Base-by-base conservation (phyloP, 2,888 invertebrate species). In the Alloscopus bannaensis region DNA sequence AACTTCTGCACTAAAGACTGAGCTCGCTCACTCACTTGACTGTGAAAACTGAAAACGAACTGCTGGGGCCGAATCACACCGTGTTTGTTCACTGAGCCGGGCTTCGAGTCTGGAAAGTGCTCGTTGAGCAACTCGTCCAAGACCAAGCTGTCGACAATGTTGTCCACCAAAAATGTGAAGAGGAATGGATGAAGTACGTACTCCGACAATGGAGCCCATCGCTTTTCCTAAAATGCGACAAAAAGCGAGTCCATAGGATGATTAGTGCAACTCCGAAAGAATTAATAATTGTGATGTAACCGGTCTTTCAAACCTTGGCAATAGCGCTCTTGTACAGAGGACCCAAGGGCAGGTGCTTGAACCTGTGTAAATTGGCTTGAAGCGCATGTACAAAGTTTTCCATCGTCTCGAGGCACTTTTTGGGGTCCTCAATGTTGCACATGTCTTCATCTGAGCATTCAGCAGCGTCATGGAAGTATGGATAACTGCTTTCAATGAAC, bases 91-190 rank as follows among this genome's bases (percentile, higher is more conserved):
- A 75, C 50, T 3, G 26, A 4, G 16, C 75, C 75, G 6, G 36
- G n/a, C 16, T 18, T 11, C 1, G 28, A 24, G 6, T 22, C 57
- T 42, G 59, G 59, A 59, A 75, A 75, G 26, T 68, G 66, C n/a
- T 75, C 6, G 3, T 28, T 59, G 0, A 75, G 36, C 20, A 75
- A 22, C 29, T 75, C 75, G 8, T 75, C 36, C 47, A 75, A 47
- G 0, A 75, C 75, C n/a, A 75, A 36, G 16, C 65, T 26, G 20
- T 75, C 75, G 6, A 75, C 66, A 11, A 66, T 68, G 50, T 75
- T 75, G 36, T 75, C 75, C 22, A 75, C 68, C 3, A 75, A 16
- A 22, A 75, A 75, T 0, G 75, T 50, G 29, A 75, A 75, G 8
- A 75, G 31, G 20, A 55, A 66, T 31, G 75, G 75, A 18, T 60